Evolutionary conservation across 1,140 invertebrate species (phyloP).

Genomic region (Drosophila pallidifrons): DNA sequence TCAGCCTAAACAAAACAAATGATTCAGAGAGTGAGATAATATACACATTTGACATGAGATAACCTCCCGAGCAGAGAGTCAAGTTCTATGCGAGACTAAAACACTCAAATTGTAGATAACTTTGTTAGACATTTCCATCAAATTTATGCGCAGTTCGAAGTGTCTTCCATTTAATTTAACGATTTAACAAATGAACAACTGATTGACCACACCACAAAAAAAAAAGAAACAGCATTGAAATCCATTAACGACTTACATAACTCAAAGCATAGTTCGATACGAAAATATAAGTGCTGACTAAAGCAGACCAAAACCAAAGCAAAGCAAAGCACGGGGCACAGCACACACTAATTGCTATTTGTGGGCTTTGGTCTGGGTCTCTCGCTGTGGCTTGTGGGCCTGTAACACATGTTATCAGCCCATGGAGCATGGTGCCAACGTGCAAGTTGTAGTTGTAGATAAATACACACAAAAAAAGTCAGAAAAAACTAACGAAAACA

Average conservation of each 20-base stretch:
- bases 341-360: constrained; percentile 40
- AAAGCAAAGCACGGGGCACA: constrained; percentile 12
- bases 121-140: constrained; percentile 13
- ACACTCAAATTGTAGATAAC: not conserved
- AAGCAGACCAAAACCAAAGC: constrained; percentile 20
- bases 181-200: constrained; percentile 4
- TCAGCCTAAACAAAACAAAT: constrained; percentile 15
- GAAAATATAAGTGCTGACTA: constrained; percentile 40
- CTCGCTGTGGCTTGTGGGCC: not conserved
- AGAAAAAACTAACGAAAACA: constrained; percentile 25
- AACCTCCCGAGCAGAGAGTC: constrained; percentile 4
- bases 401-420: constrained; percentile 67
- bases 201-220: constrained; percentile 12
- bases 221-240: not conserved
- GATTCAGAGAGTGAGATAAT: constrained; percentile 34
- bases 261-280: constrained; percentile 29
- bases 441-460: constrained; percentile 63
- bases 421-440: constrained; percentile 28
- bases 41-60: constrained; percentile 29
- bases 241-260: constrained; percentile 32
- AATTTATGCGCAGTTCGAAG: constrained; percentile 17
- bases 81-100: not conserved
- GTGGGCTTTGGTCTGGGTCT: constrained; percentile 17
- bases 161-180: constrained; percentile 20
- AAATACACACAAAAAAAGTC: constrained; percentile 52